Percentiles rank a stretch among this genome's conserved stretches.
Conservation (phyloP, 92 coral and sea anemone genomes). For the Epizoanthus scotinus region DNA sequence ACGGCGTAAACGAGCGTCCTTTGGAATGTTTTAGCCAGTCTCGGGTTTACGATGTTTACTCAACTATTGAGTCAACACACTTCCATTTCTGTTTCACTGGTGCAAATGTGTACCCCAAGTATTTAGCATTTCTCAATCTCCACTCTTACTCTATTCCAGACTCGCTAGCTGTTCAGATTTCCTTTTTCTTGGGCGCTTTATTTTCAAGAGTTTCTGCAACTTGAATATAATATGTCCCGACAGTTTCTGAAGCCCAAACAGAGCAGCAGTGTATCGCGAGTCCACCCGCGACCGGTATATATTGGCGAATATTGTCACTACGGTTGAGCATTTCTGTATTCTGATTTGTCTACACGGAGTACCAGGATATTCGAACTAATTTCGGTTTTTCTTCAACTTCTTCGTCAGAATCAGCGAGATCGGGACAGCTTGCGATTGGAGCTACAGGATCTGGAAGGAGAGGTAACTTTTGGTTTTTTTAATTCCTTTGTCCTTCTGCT, state of each 20-base stretch:
- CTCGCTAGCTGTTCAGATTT: too few species aligned
- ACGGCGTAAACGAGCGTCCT: too few species aligned
- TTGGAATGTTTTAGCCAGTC: background rate
- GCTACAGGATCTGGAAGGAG: slow-evolving; percentile 80
- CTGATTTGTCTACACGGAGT: too few species aligned
- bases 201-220: background rate
- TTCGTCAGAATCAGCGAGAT: slow-evolving; percentile 71
- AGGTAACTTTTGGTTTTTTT: slow-evolving; percentile 58
- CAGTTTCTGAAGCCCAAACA: background rate
- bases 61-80: too few species aligned
- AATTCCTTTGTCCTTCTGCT: background rate
- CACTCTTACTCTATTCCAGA: too few species aligned
- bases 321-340: background rate
- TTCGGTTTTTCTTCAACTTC: background rate
- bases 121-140: too few species aligned
- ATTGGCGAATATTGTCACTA: slow-evolving; percentile 19
- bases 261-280: background rate
- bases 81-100: background rate
- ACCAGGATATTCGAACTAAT: background rate
- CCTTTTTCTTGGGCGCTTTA: background rate
- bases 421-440: slow-evolving; percentile 81
- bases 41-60: background rate
- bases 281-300: slow-evolving; percentile 18
- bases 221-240: slow-evolving; percentile 1
- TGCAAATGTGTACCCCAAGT: too few species aligned